phyloP scores from a whole-genome alignment of 2,888 invertebrate genomes.

The Pomacea canaliculata region DNA sequence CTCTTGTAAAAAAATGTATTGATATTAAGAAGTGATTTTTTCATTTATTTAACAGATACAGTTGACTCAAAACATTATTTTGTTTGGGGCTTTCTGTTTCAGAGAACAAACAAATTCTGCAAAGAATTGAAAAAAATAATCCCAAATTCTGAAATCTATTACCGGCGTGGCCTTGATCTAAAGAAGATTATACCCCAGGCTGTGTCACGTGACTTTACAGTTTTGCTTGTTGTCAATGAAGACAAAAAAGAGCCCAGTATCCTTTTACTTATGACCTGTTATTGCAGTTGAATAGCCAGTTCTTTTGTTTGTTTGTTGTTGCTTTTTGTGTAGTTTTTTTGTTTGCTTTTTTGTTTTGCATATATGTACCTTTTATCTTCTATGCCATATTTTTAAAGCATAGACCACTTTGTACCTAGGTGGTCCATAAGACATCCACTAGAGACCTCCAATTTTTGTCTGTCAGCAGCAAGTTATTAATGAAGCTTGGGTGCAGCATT shows the following conservation, averaged over 20 bases:
- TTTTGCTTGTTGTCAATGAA: conserved; percentile 81
- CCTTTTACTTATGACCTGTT: conserved; percentile 60
- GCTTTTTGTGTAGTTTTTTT: neutral
- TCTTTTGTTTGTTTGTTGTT: neutral
- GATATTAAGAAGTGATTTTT: too few species aligned
- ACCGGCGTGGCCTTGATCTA: conserved; percentile 88
- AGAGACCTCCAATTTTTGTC: too few species aligned
- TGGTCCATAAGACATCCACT: neutral
- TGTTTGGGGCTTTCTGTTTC: conserved; percentile 44
- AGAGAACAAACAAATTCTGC: conserved; percentile 91
- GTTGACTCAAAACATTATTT: too few species aligned
- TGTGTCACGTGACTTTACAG: conserved; percentile 75
- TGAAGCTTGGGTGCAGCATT: too few species aligned
- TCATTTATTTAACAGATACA: too few species aligned
- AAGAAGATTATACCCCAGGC: conserved; percentile 94
- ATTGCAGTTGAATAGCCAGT: neutral
- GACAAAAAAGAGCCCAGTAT: conserved; percentile 87
- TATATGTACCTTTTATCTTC: too few species aligned
- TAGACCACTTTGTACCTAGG: too few species aligned
- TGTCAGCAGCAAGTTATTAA: neutral
- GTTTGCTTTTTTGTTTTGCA: too few species aligned
- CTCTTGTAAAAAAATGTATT: too few species aligned
- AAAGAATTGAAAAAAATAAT: conserved; percentile 90
- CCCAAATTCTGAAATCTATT: conserved; percentile 89
- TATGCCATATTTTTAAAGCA: too few species aligned